Evolutionary conservation across 2,797 vertebrate genomes (phyloP).

Genomic region (Epinephelus malabaricus): DNA sequence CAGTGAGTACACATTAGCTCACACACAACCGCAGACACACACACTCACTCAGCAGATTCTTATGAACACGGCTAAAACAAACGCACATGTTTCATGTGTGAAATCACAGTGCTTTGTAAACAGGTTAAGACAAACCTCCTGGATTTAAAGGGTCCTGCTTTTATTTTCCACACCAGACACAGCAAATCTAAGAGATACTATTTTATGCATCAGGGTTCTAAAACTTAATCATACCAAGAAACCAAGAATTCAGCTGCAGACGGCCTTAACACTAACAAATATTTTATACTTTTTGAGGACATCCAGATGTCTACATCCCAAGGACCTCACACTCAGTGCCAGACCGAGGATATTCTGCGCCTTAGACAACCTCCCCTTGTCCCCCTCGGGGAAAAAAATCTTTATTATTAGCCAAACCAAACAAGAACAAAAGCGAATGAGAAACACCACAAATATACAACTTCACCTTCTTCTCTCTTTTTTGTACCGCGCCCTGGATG

Average conservation of each 20-base stretch:
- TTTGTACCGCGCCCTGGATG: too few species aligned
- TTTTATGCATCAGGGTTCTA: not conserved
- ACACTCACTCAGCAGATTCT: slow-evolving; percentile 44
- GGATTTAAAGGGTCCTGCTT: not conserved
- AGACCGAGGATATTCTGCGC: too few species aligned
- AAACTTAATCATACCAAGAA: not conserved
- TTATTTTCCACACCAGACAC: not conserved
- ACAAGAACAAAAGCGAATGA: too few species aligned
- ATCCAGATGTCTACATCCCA: not conserved
- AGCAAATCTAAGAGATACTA: too few species aligned
- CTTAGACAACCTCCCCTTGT: too few species aligned
- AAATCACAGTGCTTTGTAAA: slow-evolving; percentile 23
- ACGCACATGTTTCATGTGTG: slow-evolving; percentile 23
- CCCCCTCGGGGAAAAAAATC: too few species aligned
- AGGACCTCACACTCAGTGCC: too few species aligned
- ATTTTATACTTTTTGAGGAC: not conserved
- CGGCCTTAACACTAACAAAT: not conserved
- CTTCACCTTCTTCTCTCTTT: too few species aligned
- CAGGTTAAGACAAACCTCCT: not conserved
- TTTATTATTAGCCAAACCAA: too few species aligned
- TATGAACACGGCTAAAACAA: slow-evolving; percentile 35
- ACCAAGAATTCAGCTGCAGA: not conserved
- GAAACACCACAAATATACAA: too few species aligned
- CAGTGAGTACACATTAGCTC: slow-evolving; percentile 38
- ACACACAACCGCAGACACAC: slow-evolving; percentile 1